Conservation (phyloP, 92 coral and sea anemone species). For the Siderastrea siderea region DNA sequence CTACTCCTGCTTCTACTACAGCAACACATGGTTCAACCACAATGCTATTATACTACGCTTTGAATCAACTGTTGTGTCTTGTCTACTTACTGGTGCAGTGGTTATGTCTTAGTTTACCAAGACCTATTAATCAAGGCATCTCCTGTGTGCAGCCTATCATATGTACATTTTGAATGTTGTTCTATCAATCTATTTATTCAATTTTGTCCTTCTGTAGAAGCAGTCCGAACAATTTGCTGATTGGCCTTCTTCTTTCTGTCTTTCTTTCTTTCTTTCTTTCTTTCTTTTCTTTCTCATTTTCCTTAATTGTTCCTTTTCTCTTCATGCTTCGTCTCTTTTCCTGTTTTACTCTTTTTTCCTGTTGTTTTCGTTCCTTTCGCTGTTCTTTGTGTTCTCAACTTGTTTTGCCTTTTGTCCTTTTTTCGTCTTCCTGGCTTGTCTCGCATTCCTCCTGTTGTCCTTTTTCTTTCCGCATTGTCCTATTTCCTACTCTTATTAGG, state of each 20-base stretch:
- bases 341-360: not conserved
- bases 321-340: not conserved
- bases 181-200: not conserved
- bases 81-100: not conserved
- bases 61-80: too few species aligned
- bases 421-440: too few species aligned
- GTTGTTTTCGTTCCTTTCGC: not conserved
- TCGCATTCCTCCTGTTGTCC: not conserved
- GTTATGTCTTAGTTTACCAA: not conserved
- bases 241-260: not conserved
- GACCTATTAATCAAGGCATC: too few species aligned
- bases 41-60: not conserved
- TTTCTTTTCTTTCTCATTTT: not conserved
- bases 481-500: not conserved
- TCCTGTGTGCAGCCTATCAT: not conserved
- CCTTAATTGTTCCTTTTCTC: not conserved
- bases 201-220: not conserved
- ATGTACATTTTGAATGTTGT: not conserved
- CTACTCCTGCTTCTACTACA: constrained; percentile 4
- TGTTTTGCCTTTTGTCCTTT: not conserved
- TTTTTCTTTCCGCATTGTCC: not conserved
- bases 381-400: not conserved
- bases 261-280: not conserved
- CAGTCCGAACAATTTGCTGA: not conserved
- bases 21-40: not conserved